Conservation (phyloP, 2,113 vertebrate species). For the Hippocampus guttulatus region DNA sequence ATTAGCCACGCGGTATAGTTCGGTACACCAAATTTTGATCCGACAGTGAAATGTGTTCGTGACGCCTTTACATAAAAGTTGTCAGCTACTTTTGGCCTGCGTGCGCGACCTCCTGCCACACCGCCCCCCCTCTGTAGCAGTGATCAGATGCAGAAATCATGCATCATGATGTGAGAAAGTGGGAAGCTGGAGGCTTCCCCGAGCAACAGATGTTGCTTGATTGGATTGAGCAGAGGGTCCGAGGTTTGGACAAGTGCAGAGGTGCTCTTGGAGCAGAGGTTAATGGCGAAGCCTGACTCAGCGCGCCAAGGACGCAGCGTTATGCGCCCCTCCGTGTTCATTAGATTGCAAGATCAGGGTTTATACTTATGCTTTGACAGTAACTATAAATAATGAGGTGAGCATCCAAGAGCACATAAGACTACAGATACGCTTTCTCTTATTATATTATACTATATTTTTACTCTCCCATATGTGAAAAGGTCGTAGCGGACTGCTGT, state of each 20-base stretch:
- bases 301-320: slow-evolving; percentile 16
- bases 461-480: slow-evolving; percentile 43
- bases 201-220: slow-evolving; percentile 61
- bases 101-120: slow-evolving; percentile 37
- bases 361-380: slow-evolving; percentile 19
- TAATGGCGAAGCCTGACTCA: slow-evolving; percentile 58
- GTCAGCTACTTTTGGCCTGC: slow-evolving; percentile 61
- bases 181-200: slow-evolving; percentile 32
- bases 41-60: background rate
- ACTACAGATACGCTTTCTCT: slow-evolving; percentile 6
- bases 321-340: slow-evolving; percentile 40
- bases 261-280: slow-evolving; percentile 49
- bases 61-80: background rate
- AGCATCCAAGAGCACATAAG: background rate
- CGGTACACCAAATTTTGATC: background rate
- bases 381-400: slow-evolving; percentile 32
- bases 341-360: slow-evolving; percentile 51
- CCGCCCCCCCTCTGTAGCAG: slow-evolving; percentile 48
- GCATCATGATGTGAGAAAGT: slow-evolving; percentile 54
- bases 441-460: slow-evolving; percentile 39
- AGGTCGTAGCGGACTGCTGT: slow-evolving; percentile 40
- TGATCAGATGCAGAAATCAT: slow-evolving; percentile 57
- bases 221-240: background rate
- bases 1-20: slow-evolving; percentile 40
- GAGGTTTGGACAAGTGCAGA: slow-evolving; percentile 39